Percentiles rank a stretch among this genome's conserved stretches.
Conservation (phyloP, 1,140 invertebrate species). For the Ditylenchus dipsaci region DNA sequence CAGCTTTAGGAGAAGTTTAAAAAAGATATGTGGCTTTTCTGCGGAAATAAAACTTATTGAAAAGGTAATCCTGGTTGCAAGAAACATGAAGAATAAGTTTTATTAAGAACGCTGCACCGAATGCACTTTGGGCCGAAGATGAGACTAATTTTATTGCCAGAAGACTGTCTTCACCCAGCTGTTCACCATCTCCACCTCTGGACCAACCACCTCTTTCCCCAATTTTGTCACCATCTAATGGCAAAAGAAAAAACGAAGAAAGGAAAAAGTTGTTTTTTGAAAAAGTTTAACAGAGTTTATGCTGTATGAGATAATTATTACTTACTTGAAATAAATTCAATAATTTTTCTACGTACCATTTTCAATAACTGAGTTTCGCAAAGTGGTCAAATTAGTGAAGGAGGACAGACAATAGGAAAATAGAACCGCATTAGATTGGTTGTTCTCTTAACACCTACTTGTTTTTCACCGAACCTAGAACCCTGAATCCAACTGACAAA, state of each 20-base stretch:
- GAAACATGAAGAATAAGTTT: too few species aligned
- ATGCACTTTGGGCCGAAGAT: slow-evolving; percentile 28
- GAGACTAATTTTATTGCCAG: slow-evolving; percentile 22
- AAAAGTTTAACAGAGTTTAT: not conserved
- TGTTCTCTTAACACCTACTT: too few species aligned
- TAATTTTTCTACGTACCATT: too few species aligned
- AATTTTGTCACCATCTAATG: not conserved
- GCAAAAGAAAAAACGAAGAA: not conserved
- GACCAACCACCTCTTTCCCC: not conserved
- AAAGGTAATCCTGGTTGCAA: too few species aligned
- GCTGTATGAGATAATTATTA: not conserved
- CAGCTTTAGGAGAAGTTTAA: slow-evolving; percentile 46
- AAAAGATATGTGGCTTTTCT: slow-evolving; percentile 24
- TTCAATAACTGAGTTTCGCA: too few species aligned
- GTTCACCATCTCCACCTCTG: not conserved
- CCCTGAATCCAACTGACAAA: too few species aligned
- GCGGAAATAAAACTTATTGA: slow-evolving; percentile 16
- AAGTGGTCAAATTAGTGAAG: too few species aligned
- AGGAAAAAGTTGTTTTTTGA: not conserved
- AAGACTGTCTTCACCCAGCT: slow-evolving; percentile 10
- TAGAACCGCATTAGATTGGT: too few species aligned
- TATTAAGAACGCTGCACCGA: not conserved
- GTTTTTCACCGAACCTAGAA: too few species aligned
- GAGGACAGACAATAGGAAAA: too few species aligned
- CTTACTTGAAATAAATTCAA: too few species aligned